Percentiles rank a stretch among this genome's conserved stretches.
These are phyloP conservation scores for Suricata suricatta DNA, from an alignment of 2,113 vertebrate genomes.

Conservation along the genomic window DNA sequence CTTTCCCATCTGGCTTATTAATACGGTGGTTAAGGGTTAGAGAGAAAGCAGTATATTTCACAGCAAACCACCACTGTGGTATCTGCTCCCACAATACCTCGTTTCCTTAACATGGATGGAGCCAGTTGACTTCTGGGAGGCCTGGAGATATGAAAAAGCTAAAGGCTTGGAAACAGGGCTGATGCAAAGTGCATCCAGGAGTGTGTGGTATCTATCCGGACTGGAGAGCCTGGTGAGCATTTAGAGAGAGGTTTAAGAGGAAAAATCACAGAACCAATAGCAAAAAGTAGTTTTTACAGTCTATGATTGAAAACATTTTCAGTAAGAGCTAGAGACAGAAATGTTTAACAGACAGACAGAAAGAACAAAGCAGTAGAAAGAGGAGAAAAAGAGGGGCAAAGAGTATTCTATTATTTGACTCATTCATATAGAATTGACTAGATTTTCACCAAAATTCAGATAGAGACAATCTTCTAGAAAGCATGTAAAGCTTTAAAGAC, in stretches of 20 bases:
- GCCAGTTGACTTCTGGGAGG: constrained; percentile 78
- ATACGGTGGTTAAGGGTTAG: background rate
- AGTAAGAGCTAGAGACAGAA: background rate
- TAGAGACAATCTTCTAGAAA: background rate
- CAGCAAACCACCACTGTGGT: background rate
- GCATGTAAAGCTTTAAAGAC: background rate
- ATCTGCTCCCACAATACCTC: constrained; percentile 42
- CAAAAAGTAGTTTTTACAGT: background rate
- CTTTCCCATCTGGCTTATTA: background rate
- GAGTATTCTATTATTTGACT: background rate
- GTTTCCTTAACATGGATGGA: constrained; percentile 38
- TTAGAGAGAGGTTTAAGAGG: constrained; percentile 66
- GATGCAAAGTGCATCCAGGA: constrained; percentile 89
- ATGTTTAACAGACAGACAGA: background rate
- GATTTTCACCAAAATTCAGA: background rate
- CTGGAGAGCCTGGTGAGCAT: constrained; percentile 79
- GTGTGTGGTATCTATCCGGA: constrained; percentile 76
- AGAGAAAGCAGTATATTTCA: background rate
- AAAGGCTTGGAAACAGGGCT: constrained; percentile 81
- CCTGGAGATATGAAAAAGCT: constrained; percentile 68
- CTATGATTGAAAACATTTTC: background rate
- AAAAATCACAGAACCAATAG: background rate
- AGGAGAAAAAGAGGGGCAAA: background rate
- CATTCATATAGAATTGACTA: background rate
- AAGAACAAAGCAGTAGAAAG: background rate